Evolutionary conservation across 2,888 invertebrate species (phyloP).

Genomic region (Phragmatobia fuliginosa): DNA sequence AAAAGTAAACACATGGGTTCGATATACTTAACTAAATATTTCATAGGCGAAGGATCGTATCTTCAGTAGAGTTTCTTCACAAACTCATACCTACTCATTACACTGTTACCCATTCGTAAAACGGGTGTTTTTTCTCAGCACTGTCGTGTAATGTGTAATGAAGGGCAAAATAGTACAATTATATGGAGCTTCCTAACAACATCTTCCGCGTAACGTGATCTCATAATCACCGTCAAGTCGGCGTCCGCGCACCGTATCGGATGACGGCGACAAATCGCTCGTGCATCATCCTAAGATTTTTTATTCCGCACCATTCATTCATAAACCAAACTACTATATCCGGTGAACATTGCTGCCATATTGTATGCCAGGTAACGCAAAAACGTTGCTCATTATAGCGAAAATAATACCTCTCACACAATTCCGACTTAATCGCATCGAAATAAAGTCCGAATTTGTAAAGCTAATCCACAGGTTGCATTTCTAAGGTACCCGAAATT

Average conservation of each 20-base stretch:
- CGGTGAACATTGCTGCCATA: constrained; percentile 74
- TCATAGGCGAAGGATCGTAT: not conserved
- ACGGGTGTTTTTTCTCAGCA: constrained; percentile 14
- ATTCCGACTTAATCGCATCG: constrained; percentile 53
- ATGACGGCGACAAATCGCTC: constrained; percentile 82
- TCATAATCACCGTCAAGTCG: constrained; percentile 72
- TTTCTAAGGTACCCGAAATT: constrained; percentile 77
- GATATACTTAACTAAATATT: too few relatives aligned
- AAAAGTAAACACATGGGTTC: too few relatives aligned
- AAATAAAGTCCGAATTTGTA: constrained; percentile 62
- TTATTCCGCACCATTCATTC: constrained; percentile 73
- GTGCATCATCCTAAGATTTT: constrained; percentile 83
- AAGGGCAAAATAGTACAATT: constrained; percentile 46
- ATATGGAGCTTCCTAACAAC: constrained; percentile 57
- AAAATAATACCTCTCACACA: constrained; percentile 48
- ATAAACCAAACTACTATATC: constrained; percentile 76
- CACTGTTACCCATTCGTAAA: not conserved
- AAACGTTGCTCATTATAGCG: constrained; percentile 74
- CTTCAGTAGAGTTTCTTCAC: not conserved
- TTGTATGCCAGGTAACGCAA: constrained; percentile 75
- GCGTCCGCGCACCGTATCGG: constrained; percentile 73
- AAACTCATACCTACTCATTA: not conserved
- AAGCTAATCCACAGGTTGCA: constrained; percentile 62
- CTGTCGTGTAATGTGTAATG: constrained; percentile 44
- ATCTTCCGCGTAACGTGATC: constrained; percentile 76